A percentile compares a stretch with the other conserved stretches of the same genome.
phyloP scores from a whole-genome alignment of 2,113 vertebrate species.

The Cnemophilus loriae region DNA sequence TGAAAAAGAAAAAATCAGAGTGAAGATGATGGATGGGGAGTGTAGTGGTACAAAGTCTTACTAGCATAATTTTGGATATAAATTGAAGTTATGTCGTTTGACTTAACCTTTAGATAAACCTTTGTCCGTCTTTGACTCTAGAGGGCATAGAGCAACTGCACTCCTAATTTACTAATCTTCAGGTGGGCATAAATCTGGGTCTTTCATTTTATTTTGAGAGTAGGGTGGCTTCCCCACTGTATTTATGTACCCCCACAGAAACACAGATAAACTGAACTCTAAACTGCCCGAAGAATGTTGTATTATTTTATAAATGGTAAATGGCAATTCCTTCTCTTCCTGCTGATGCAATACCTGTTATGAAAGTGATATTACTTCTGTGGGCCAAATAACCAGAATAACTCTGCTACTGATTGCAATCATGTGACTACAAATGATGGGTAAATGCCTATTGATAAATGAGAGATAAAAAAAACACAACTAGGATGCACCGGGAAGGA shows the following conservation, averaged over 20 bases:
- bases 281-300: too few relatives aligned
- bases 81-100: background rate
- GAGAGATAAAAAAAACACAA: rapidly evolving
- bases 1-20: background rate
- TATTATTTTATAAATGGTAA: background rate
- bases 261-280: background rate
- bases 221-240: background rate
- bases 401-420: background rate
- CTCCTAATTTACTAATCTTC: background rate
- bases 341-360: background rate
- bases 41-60: background rate
- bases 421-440: background rate
- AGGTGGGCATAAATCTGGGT: background rate
- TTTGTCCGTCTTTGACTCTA: background rate
- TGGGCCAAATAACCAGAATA: background rate
- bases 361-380: background rate
- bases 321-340: background rate
- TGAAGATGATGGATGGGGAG: background rate
- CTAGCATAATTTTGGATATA: background rate
- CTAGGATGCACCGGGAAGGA: background rate
- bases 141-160: background rate
- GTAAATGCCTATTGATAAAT: background rate
- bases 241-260: background rate
- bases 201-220: background rate
- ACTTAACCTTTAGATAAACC: background rate